Evolutionary conservation across 2,888 invertebrate genomes (phyloP).

Genomic region (Atethmia centrago): DNA sequence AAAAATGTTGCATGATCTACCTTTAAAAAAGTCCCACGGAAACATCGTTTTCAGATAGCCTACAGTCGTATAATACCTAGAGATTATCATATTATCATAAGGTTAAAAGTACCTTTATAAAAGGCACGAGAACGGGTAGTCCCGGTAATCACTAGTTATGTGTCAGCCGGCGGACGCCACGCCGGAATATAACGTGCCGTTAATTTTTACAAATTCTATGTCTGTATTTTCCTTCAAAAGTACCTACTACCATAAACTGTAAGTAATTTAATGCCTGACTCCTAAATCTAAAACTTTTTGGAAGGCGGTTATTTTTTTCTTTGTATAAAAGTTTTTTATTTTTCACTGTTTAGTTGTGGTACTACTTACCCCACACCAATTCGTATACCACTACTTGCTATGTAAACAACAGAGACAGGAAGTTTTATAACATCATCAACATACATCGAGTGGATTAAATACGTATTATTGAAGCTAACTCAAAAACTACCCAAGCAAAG

Average conservation of each 20-base stretch:
- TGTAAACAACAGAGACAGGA: too few relatives aligned
- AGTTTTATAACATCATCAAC: too few relatives aligned
- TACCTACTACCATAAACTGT: background rate
- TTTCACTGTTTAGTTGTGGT: too few relatives aligned
- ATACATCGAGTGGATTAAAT: too few relatives aligned
- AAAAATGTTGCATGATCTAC: background rate
- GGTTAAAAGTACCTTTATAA: slow-evolving; percentile 20
- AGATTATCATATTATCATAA: slow-evolving; percentile 29
- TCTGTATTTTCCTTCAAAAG: slow-evolving; percentile 14
- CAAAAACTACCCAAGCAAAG: too few relatives aligned
- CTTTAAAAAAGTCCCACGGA: background rate
- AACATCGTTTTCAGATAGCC: slow-evolving; percentile 17
- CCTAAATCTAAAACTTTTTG: background rate
- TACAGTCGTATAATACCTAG: slow-evolving; percentile 6
- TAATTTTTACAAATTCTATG: slow-evolving; percentile 27
- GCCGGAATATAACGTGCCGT: slow-evolving; percentile 20
- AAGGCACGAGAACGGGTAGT: slow-evolving; percentile 15
- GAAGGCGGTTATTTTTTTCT: too few relatives aligned
- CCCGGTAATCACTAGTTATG: slow-evolving; percentile 59
- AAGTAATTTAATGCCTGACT: background rate
- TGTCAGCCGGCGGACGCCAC: slow-evolving; percentile 21
- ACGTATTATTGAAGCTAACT: too few relatives aligned
- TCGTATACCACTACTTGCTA: too few relatives aligned
- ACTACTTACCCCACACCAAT: too few relatives aligned
- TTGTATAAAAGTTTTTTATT: too few relatives aligned